Evolutionary conservation across 1,140 invertebrate genomes (phyloP).

Genomic region (Lepidostoma basale): DNA sequence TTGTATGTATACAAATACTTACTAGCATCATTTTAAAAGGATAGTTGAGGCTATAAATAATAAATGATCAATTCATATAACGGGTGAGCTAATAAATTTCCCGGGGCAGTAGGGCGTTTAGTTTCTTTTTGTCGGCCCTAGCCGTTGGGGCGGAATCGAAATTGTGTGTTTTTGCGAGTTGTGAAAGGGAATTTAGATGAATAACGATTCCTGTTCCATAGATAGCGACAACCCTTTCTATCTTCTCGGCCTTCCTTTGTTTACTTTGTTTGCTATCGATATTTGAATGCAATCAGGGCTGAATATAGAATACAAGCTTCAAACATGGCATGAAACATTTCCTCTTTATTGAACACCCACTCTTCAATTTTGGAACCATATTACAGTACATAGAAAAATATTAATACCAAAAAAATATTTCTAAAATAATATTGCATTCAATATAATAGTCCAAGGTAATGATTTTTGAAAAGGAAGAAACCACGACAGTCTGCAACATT

Average conservation of each 20-base stretch:
- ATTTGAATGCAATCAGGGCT: background rate
- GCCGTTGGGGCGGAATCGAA: conserved; percentile 30
- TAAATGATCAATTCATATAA: no score
- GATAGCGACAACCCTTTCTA: conserved; percentile 16
- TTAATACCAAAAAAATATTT: background rate
- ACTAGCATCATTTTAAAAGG: no score
- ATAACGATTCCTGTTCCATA: conserved; percentile 16
- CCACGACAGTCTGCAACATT: no score
- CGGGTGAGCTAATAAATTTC: no score
- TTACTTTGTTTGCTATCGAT: background rate
- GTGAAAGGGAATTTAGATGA: conserved; percentile 30
- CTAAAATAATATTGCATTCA: background rate
- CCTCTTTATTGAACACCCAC: background rate
- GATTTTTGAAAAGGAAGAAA: no score
- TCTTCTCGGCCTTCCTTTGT: background rate
- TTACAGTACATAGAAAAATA: background rate
- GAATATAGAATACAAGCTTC: no score
- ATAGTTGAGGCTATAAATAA: no score
- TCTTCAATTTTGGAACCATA: background rate
- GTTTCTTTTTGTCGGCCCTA: conserved; percentile 31
- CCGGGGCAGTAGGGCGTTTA: no score
- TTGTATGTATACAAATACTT: no score
- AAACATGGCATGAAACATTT: no score
- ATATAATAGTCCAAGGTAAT: background rate
- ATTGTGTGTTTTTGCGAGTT: conserved; percentile 35